Evolutionary conservation across 2,888 invertebrate species (phyloP).

Genomic region (Tenthredo distinguenda): DNA sequence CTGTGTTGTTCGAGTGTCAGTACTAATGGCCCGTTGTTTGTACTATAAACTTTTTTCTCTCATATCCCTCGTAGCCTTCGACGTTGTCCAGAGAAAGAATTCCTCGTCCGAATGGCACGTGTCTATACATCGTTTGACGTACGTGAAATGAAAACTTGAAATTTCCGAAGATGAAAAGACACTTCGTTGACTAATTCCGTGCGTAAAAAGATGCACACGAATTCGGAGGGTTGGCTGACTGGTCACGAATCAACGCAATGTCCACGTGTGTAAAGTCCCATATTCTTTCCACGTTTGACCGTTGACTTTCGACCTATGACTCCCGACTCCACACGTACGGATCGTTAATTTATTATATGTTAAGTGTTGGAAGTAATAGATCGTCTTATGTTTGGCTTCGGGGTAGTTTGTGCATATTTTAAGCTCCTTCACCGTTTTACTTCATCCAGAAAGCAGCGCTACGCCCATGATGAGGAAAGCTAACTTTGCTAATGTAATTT

Average conservation of each 20-base stretch:
- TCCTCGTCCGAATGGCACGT: background rate
- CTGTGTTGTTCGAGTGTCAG: slow-evolving; percentile 51
- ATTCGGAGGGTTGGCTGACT: background rate
- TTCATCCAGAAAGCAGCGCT: background rate
- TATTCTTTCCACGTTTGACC: background rate
- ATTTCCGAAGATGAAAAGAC: background rate
- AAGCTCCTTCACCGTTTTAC: slow-evolving; percentile 16
- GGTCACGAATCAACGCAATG: background rate
- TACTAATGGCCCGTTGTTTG: slow-evolving; percentile 47
- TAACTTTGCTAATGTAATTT: slow-evolving; percentile 46
- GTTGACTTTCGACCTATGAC: background rate
- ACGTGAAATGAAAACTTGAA: background rate
- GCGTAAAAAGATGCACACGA: background rate
- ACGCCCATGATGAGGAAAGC: background rate
- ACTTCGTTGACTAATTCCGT: background rate
- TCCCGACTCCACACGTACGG: background rate
- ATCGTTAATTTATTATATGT: slow-evolving; percentile 26
- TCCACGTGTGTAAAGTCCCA: background rate
- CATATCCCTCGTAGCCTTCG: background rate
- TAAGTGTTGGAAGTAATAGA: slow-evolving; percentile 20
- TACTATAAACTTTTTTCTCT: slow-evolving; percentile 41
- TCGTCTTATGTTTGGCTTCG: background rate
- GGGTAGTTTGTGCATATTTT: slow-evolving; percentile 29
- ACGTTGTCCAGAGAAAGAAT: background rate
- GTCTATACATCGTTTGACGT: background rate